phyloP scores from a whole-genome alignment of 2,797 vertebrate species.

The Hippoglossus hippoglossus region DNA sequence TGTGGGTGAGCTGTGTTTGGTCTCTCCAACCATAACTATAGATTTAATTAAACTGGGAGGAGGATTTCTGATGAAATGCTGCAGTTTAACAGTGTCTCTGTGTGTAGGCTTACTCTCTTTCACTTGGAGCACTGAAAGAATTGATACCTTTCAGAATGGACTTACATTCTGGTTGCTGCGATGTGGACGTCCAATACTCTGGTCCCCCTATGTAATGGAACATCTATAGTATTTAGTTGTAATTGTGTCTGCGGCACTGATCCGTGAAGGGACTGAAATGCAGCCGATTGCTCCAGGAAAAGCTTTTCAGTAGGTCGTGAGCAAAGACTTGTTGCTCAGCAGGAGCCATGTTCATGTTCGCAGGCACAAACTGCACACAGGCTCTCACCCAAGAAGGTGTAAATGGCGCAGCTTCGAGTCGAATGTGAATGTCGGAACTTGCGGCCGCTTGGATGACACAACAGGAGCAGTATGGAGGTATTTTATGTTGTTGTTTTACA shows the following conservation, averaged over 20 bases:
- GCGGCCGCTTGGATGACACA: no score
- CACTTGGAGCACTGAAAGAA: slow-evolving; percentile 28
- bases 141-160: slow-evolving; percentile 50
- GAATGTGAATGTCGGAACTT: no score
- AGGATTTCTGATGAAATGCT: slow-evolving; percentile 71
- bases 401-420: no score
- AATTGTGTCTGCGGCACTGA: slow-evolving; percentile 1
- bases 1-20: slow-evolving; percentile 49
- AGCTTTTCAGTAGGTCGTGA: no score
- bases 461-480: no score
- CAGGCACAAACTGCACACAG: no score
- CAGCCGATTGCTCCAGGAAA: no score
- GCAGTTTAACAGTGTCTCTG: slow-evolving; percentile 40
- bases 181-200: slow-evolving; percentile 26
- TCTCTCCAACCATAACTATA: slow-evolving; percentile 52
- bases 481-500: no score
- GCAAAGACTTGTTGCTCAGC: no score
- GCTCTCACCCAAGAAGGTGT: no score
- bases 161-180: slow-evolving; percentile 15
- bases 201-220: slow-evolving; percentile 22
- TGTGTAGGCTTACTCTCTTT: slow-evolving; percentile 41
- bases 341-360: no score
- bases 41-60: slow-evolving; percentile 73
- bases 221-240: slow-evolving; percentile 25
- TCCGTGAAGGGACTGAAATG: no score